Base-by-base conservation (phyloP, 2,888 invertebrate genomes). In the Nysson spinosus region DNA sequence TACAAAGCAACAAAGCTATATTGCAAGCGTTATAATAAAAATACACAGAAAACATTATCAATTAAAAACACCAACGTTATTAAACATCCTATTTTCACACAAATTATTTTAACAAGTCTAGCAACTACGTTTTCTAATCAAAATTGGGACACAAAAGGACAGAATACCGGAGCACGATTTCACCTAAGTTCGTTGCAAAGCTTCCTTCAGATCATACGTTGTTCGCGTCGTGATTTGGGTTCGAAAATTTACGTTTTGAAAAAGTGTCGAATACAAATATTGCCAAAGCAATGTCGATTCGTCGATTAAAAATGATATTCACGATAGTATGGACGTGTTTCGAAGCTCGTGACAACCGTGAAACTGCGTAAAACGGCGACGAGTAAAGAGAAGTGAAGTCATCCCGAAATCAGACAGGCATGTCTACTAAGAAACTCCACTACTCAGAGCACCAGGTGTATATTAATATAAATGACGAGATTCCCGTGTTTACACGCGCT, bases 391-490 rank as follows among this genome's bases (percentile, higher is more conserved):
- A 58, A 43, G 22, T 26, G 52, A 39, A 39, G 14, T 42, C 34
- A 35, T 37, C 28, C 66, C 28, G 46, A 7, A 34, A 57, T 54
- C 37, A 44, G 51, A 37, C 57, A 64, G 71, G 69, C 67, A 71
- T 69, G 72, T 68, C 68, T 77, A 78, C 74, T 73, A 65, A 72
- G 76, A 78, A 78, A 75, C 72, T 67, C 65, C n/a, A n/a, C n/a
- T n/a, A n/a, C n/a, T n/a, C n/a, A n/a, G n/a, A 61, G 72, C 61
- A 69, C 75, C 80, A 81, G 82, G 64, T 65, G 78, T 72, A 74
- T 82, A 83, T 83, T 81, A 83, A 83, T 83, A 83, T 80, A 78
- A 83, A 83, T 83, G 83, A 83, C 81, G 81, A 80, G 69, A 63
- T 70, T 66, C 69, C 58, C 69, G 55, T 80, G 77, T 78, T 76